These are phyloP conservation scores for Priapulus caudatus DNA, from an alignment of 2,888 invertebrate species.

Conservation along the genomic window DNA sequence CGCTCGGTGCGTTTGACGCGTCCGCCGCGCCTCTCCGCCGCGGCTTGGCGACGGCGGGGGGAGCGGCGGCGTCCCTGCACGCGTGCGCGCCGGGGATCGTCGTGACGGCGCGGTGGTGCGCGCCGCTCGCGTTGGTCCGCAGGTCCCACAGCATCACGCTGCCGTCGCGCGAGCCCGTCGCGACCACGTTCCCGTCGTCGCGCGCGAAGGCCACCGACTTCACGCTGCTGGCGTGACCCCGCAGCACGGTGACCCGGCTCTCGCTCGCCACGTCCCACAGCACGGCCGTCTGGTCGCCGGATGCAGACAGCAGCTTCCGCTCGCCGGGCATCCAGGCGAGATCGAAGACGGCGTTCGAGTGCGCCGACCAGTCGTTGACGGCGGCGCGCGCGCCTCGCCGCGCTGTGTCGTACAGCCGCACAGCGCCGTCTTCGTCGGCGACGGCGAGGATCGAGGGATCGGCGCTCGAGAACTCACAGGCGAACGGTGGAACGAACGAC, in stretches of 20 bases:
- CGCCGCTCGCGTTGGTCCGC: constrained; percentile 37
- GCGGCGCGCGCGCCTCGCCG: background rate
- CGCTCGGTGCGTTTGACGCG: constrained; percentile 41
- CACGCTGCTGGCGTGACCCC: constrained; percentile 65
- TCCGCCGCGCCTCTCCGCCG: constrained; percentile 22
- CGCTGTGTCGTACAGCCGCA: background rate
- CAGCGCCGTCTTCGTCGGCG: background rate
- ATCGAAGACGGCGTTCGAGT: constrained; percentile 79
- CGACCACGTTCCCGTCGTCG: constrained; percentile 58
- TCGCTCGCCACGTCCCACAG: constrained; percentile 56
- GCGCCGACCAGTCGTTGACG: constrained; percentile 34
- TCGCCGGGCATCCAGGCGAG: constrained; percentile 68
- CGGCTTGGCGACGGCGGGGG: background rate
- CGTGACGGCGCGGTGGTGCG: constrained; percentile 49
- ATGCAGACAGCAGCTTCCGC: constrained; percentile 64
- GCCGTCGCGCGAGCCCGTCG: constrained; percentile 76
- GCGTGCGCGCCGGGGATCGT: constrained; percentile 56
- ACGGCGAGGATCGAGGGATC: background rate
- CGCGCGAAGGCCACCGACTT: constrained; percentile 65
- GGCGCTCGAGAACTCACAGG: background rate
- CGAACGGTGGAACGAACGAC: background rate
- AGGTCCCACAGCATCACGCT: constrained; percentile 74
- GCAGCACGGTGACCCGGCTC: constrained; percentile 43
- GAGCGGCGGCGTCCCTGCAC: background rate
- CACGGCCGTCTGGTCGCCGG: constrained; percentile 67